Conservation (phyloP, 2,888 invertebrate genomes). For the Pyrrhosoma nymphula region DNA sequence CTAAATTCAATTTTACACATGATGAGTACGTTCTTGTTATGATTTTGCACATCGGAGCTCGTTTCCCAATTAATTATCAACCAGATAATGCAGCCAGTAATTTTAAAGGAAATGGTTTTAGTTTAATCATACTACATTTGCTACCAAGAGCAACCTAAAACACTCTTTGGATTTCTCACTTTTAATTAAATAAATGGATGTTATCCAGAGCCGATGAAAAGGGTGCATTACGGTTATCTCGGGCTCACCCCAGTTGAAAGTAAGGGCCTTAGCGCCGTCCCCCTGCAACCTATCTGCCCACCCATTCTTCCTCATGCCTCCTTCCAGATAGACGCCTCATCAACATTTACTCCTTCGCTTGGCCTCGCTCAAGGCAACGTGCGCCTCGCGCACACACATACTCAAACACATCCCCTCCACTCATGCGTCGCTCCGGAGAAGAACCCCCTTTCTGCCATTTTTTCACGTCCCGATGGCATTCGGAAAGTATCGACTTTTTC, state of each 20-base stretch:
- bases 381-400: neutral
- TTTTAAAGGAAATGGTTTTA: too few relatives aligned
- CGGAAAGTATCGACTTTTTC: constrained; percentile 17
- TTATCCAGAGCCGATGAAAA: neutral
- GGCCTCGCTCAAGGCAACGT: neutral
- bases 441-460: neutral
- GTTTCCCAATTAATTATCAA: too few relatives aligned
- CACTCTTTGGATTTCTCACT: neutral
- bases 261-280: neutral
- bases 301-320: neutral
- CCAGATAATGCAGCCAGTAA: too few relatives aligned
- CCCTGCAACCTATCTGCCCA: neutral
- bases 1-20: too few relatives aligned
- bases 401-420: neutral
- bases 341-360: neutral
- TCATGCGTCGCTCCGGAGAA: neutral
- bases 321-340: neutral
- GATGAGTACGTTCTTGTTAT: too few relatives aligned
- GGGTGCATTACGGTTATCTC: neutral
- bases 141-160: too few relatives aligned
- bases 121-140: too few relatives aligned
- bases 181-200: constrained; percentile 2
- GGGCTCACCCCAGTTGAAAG: neutral
- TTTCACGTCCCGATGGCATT: neutral
- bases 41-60: too few relatives aligned